phyloP scores from a whole-genome alignment of 2,888 invertebrate species.

The Chymomyza fuscimana region DNA sequence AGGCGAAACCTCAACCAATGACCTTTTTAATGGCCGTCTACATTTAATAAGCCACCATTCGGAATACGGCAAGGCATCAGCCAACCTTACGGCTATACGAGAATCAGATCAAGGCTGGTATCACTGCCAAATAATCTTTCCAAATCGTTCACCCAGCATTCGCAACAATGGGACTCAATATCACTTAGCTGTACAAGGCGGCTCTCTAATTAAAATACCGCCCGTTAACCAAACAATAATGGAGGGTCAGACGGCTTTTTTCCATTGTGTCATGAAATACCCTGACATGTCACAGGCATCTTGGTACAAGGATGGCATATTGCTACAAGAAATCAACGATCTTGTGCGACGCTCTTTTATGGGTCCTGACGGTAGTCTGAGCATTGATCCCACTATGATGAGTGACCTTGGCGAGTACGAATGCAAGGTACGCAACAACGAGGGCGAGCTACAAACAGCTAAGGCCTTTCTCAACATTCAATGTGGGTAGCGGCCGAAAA shows the following conservation, averaged over 20 bases:
- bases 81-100: conserved; percentile 92
- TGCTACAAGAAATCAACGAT: conserved; percentile 83
- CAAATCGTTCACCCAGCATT: conserved; percentile 91
- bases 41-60: conserved; percentile 82
- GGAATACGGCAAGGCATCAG: conserved; percentile 83
- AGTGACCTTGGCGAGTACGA: conserved; percentile 93
- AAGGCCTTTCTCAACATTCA: conserved; percentile 94
- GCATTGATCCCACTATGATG: conserved; percentile 88
- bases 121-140: conserved; percentile 92
- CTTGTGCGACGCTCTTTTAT: conserved; percentile 83
- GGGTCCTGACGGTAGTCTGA: conserved; percentile 88
- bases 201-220: conserved; percentile 91
- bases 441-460: conserved; percentile 88
- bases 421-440: conserved; percentile 88
- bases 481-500: conserved; percentile 83
- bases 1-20: conserved; percentile 84
- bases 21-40: conserved; percentile 87
- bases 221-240: conserved; percentile 93
- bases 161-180: conserved; percentile 95
- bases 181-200: conserved; percentile 92
- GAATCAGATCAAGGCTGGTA: conserved; percentile 95
- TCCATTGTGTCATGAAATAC: conserved; percentile 90
- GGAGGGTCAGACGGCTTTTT: conserved; percentile 90
- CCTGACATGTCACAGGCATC: conserved; percentile 82
- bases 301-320: conserved; percentile 85